Conservation (phyloP, 2,113 vertebrate species). For the Podarcis raffonei region DNA sequence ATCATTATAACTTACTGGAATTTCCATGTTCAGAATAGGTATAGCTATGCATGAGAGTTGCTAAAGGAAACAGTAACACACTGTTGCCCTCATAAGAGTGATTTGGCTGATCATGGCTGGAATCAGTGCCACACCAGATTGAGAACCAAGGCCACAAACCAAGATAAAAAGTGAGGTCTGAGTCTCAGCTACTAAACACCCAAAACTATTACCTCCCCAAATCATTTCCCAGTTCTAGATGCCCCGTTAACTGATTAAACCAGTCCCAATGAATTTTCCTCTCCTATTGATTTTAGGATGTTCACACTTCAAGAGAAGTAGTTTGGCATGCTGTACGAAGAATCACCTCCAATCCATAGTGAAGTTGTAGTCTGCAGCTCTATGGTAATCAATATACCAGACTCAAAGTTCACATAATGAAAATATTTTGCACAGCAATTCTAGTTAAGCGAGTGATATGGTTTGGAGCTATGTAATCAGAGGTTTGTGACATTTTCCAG, state of each 20-base stretch:
- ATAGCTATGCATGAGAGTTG: neutral
- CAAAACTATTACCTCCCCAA: neutral
- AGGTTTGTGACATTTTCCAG: neutral
- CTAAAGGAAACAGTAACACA: neutral
- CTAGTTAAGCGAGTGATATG: neutral
- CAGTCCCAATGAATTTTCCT: neutral
- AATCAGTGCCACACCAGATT: too few relatives aligned
- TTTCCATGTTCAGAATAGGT: neutral
- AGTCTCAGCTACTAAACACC: neutral
- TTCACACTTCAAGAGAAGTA: neutral
- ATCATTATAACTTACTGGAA: neutral
- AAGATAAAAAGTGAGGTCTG: neutral
- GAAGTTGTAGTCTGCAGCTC: neutral
- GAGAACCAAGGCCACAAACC: neutral
- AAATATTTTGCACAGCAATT: neutral
- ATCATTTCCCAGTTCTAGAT: neutral
- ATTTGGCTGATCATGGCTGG: neutral
- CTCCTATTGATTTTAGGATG: neutral
- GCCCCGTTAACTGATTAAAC: neutral
- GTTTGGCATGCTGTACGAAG: neutral
- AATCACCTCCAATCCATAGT: neutral
- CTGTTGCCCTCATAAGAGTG: neutral
- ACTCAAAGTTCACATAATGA: neutral
- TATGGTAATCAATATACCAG: neutral
- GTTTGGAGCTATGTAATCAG: neutral